Evolutionary conservation across 2,888 invertebrate genomes (phyloP), one percentile per base, ranked within the genome.

Genomic region (Cyrtodaria siliqua): DNA sequence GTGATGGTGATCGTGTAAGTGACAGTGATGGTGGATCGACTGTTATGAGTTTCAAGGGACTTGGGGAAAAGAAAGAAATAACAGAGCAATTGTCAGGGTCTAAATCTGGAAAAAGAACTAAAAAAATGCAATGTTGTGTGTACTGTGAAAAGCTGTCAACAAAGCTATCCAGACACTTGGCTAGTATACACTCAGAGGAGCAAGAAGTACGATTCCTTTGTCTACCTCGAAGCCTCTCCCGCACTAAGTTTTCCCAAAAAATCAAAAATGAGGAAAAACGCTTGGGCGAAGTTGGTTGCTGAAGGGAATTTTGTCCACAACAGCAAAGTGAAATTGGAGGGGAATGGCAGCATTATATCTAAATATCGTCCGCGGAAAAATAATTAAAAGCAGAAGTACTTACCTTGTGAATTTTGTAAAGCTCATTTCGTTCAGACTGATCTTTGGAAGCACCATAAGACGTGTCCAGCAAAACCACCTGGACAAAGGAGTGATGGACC

Each of bases 91-190:
- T 16, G 3, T 44, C 44, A 9, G 44, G 44, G 6, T 44, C 44
- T 44, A 16, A 9, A 16, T 44, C 44, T 18, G 60, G 42, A 20
- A 68, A 68, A 50, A 42, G 66, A 42, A 24, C 55, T 18, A 53
- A 60, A 29, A 72, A 72, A 47, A 3, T 27, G 8, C 72, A 72
- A 33, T 60, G 72, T 18, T 67, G 68, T 69, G 57, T 74, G 8
- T 74, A 52, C 47, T 74, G 74, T 69, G 74, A 33, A 29, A 59
- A 63, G 33, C 33, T 68, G 16, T 18, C 14, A 3, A 52, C 47
- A 20, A 70, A 63, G 27, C 14, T 70, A 26, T 20, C 69, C 47
- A 63, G 75, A 23, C 75, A 75, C 52, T 20, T 75, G 47, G 66
- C 50, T 64, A 18, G 23, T 23, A 23, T 27, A 23, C 75, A 75